These are phyloP conservation scores for Drosophila borborema DNA, from an alignment of 2,888 invertebrate species.

Conservation along the genomic window DNA sequence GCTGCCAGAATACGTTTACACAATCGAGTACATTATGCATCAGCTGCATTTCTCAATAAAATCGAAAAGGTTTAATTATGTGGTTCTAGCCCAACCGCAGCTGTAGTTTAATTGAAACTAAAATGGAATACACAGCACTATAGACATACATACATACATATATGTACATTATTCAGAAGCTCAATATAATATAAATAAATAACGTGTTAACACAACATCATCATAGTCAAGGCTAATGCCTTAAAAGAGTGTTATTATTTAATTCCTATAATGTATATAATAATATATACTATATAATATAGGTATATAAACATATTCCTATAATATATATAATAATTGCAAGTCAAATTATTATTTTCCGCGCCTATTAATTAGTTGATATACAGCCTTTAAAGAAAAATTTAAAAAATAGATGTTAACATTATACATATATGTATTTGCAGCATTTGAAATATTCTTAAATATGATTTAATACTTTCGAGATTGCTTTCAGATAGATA, in stretches of 20 bases:
- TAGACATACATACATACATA: neutral
- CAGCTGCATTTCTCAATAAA: neutral
- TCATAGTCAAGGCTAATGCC: no score
- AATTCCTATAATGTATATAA: neutral
- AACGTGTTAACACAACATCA: neutral
- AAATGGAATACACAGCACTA: neutral
- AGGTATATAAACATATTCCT: neutral
- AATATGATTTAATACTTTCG: neutral
- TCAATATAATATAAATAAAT: neutral
- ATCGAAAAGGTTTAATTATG: neutral
- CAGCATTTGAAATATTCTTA: neutral
- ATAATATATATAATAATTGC: neutral
- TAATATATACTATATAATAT: neutral
- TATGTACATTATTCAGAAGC: neutral
- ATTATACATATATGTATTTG: no score
- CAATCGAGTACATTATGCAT: constrained; percentile 13
- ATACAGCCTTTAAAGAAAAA: neutral
- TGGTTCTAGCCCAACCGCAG: constrained; percentile 1
- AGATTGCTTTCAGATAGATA: no score
- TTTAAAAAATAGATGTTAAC: neutral
- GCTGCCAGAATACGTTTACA: constrained; percentile 4
- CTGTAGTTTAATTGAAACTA: constrained; percentile 12
- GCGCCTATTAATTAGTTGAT: neutral
- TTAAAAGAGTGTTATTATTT: neutral
- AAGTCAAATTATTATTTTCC: constrained; percentile 1